Conservation (phyloP, 2,797 vertebrate species). For the Ciconia nigra region DNA sequence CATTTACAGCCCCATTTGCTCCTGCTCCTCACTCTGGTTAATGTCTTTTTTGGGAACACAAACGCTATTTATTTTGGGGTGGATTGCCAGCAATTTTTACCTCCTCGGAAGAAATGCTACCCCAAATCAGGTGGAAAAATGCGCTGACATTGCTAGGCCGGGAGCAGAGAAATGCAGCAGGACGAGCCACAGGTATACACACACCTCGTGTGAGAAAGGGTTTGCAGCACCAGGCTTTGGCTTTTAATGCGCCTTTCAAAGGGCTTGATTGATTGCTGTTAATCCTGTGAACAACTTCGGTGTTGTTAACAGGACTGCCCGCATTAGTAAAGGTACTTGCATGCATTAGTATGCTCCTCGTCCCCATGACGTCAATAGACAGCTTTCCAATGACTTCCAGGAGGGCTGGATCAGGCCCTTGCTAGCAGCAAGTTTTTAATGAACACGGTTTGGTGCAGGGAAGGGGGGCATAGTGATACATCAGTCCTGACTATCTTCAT, state of each 20-base stretch:
- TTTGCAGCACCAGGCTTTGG: background rate
- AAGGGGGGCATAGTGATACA: background rate
- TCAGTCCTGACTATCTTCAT: background rate
- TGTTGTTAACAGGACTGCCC: constrained; percentile 51
- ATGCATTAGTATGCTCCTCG: constrained; percentile 46
- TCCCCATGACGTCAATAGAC: constrained; percentile 41
- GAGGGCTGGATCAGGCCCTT: constrained; percentile 45
- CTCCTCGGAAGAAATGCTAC: background rate
- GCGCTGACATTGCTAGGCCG: accelerated
- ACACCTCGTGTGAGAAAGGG: background rate
- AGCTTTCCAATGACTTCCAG: constrained; percentile 49
- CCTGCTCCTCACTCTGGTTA: background rate
- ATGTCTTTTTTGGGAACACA: background rate
- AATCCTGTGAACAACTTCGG: constrained; percentile 51
- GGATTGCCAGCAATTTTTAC: background rate
- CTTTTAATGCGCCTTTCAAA: constrained; percentile 53
- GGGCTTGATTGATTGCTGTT: constrained; percentile 58
- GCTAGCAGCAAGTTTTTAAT: constrained; percentile 58
- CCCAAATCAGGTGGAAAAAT: background rate
- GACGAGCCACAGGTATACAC: background rate
- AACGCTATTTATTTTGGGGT: background rate
- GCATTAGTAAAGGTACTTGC: constrained; percentile 38
- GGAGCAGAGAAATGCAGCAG: background rate
- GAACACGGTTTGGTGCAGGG: constrained; percentile 5
- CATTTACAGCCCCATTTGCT: background rate